Percentiles rank a stretch among this genome's conserved stretches.
Evolutionary conservation across 2,888 invertebrate species (phyloP).

Genomic region (Zhengitettix transpicula): DNA sequence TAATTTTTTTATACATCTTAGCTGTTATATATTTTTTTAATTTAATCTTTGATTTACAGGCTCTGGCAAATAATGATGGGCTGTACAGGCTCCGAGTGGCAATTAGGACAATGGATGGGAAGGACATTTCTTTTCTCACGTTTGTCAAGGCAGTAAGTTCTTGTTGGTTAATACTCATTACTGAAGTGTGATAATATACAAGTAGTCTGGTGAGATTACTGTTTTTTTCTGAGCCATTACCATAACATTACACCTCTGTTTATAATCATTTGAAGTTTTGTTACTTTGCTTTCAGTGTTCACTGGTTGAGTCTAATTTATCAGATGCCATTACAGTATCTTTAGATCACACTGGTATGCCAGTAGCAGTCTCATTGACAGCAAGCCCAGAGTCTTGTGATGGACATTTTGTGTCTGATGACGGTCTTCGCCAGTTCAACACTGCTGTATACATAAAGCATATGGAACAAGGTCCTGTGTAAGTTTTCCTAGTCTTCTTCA

Average conservation of each 20-base stretch:
- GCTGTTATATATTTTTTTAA: no score
- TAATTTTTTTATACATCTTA: not conserved
- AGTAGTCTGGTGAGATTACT: not conserved
- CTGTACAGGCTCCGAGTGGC: slow-evolving; percentile 58
- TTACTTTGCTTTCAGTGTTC: slow-evolving; percentile 37
- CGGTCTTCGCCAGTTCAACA: slow-evolving; percentile 42
- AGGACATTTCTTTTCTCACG: slow-evolving; percentile 50
- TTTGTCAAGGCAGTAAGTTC: slow-evolving; percentile 56
- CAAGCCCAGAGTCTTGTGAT: slow-evolving; percentile 31
- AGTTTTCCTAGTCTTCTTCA: slow-evolving; percentile 18
- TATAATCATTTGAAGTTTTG: not conserved
- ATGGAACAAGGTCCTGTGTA: slow-evolving; percentile 67
- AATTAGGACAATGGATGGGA: slow-evolving; percentile 48
- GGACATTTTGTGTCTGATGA: slow-evolving; percentile 26
- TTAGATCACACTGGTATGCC: slow-evolving; percentile 65
- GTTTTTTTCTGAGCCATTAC: not conserved
- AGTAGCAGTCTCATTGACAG: slow-evolving; percentile 43
- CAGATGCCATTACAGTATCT: slow-evolving; percentile 63
- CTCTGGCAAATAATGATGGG: slow-evolving; percentile 45
- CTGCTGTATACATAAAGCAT: slow-evolving; percentile 61
- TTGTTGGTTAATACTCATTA: not conserved
- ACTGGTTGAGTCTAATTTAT: slow-evolving; percentile 55
- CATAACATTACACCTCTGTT: not conserved
- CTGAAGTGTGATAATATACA: not conserved
- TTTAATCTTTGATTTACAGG: slow-evolving; percentile 26